Evolutionary conservation across 2,888 invertebrate genomes (phyloP).

Genomic region (Brenthis daphne): DNA sequence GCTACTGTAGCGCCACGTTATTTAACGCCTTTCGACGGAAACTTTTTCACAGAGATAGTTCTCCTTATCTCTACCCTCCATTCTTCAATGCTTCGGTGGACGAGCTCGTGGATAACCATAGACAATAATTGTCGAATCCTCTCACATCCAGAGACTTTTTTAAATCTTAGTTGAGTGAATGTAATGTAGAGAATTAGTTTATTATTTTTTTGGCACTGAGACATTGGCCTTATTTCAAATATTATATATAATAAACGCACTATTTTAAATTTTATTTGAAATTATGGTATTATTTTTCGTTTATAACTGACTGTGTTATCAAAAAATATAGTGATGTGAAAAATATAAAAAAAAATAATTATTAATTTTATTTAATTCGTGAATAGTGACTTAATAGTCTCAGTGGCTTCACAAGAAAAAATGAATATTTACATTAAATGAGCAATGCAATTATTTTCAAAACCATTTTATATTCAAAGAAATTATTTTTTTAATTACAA

Average conservation of each 20-base stretch:
- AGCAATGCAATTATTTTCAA: constrained; percentile 25
- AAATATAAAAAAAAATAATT: neutral
- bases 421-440: constrained; percentile 13
- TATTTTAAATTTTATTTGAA: neutral
- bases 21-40: too few species aligned
- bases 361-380: constrained; percentile 1
- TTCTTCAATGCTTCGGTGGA: neutral
- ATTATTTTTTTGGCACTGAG: neutral
- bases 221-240: neutral
- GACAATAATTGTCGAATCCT: constrained; percentile 24
- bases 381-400: constrained; percentile 1
- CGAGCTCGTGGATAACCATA: constrained; percentile 18
- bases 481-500: constrained; percentile 26
- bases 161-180: neutral
- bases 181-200: neutral
- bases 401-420: constrained; percentile 5
- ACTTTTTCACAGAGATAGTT: too few species aligned
- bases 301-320: neutral
- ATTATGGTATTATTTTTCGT: neutral
- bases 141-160: constrained; percentile 6
- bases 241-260: neutral
- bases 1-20: too few species aligned
- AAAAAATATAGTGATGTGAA: neutral
- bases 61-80: too few species aligned
- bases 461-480: constrained; percentile 23